Evolutionary conservation across 2,797 vertebrate genomes (phyloP).

Genomic region (Sebastes umbrosus): DNA sequence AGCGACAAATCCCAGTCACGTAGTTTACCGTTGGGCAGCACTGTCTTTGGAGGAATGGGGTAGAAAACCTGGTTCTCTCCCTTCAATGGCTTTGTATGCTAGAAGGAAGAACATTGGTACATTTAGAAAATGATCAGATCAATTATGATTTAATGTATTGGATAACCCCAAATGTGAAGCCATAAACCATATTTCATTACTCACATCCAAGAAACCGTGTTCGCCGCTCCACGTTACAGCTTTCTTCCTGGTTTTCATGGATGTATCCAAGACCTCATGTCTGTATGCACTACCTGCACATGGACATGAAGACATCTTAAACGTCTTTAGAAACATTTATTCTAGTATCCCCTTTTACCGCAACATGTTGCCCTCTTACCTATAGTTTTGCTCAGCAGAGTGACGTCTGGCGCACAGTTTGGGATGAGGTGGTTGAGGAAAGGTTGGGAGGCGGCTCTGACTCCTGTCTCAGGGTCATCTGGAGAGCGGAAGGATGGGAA

Average conservation of each 20-base stretch:
- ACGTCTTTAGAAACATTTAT: background rate
- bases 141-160: background rate
- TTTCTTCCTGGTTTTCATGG: constrained; percentile 69
- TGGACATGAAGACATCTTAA: constrained; percentile 1
- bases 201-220: constrained; percentile 78
- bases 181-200: constrained; percentile 12
- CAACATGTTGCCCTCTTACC: constrained; percentile 57
- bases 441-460: constrained; percentile 55
- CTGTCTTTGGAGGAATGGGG: constrained; percentile 74
- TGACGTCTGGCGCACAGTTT: constrained; percentile 62
- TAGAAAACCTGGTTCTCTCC: constrained; percentile 75
- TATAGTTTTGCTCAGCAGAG: constrained; percentile 80
- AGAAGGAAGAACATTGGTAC: constrained; percentile 7
- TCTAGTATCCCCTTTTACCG: background rate
- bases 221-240: constrained; percentile 77
- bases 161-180: background rate
- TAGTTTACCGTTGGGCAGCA: constrained; percentile 69
- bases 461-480: constrained; percentile 60
- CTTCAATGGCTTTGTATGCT: constrained; percentile 74
- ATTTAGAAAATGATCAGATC: background rate
- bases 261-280: constrained; percentile 76
- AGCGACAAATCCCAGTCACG: constrained; percentile 67
- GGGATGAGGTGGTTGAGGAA: constrained; percentile 71
- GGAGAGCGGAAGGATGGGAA: constrained; percentile 81
- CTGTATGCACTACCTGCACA: constrained; percentile 82